Percentiles rank a stretch among this genome's conserved stretches.
Evolutionary conservation across 2,888 invertebrate genomes (phyloP).

Genomic region (Cabera pusaria): DNA sequence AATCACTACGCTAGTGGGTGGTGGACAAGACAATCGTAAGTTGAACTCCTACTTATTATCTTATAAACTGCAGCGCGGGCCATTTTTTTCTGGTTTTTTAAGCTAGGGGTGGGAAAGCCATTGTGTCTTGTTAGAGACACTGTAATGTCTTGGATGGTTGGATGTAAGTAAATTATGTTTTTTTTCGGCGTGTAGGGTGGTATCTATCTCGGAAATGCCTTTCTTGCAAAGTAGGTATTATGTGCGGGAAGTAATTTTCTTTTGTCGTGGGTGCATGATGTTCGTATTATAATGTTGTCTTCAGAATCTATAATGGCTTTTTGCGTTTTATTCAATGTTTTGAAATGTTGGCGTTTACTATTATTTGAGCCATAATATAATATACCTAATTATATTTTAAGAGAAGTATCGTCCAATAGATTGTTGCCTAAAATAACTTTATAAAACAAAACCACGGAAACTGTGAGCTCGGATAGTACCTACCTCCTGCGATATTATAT

Average conservation of each 20-base stretch:
- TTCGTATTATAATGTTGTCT: no score
- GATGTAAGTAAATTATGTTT: constrained; percentile 79
- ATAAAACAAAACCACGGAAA: no score
- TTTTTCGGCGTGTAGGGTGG: constrained; percentile 51
- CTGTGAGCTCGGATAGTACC: no score
- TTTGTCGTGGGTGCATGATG: constrained; percentile 12
- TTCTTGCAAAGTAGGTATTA: constrained; percentile 27
- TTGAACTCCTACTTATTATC: no score
- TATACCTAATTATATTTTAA: no score
- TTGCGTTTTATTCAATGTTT: no score
- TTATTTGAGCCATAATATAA: no score
- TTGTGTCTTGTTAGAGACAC: constrained; percentile 78
- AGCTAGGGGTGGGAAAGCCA: constrained; percentile 66
- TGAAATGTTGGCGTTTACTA: no score
- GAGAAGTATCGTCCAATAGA: no score
- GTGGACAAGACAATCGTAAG: constrained; percentile 43
- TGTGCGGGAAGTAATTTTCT: constrained; percentile 21
- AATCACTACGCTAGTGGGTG: constrained; percentile 72
- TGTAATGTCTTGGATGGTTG: constrained; percentile 76
- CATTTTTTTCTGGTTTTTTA: constrained; percentile 43
- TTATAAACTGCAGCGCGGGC: constrained; percentile 38
- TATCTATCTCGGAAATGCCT: constrained; percentile 33
- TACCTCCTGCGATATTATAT: no score
- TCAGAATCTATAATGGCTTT: no score
- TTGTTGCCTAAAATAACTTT: no score